Conservation (phyloP, 2,113 vertebrate genomes). For the Opisthocomus hoazin region DNA sequence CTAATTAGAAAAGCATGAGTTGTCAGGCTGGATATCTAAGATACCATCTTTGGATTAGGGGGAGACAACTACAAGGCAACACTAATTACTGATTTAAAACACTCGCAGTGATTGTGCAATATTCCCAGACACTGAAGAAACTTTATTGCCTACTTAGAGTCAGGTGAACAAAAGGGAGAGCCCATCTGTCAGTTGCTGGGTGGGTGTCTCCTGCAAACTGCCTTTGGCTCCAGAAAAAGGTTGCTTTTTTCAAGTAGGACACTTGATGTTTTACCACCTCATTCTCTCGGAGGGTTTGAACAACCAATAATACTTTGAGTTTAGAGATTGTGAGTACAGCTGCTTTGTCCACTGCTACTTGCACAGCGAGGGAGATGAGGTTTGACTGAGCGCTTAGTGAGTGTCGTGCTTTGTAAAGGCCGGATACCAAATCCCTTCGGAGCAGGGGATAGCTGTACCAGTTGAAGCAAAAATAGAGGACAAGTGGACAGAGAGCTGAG, state of each 20-base stretch:
- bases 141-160: not conserved
- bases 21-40: conserved; percentile 15
- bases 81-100: not conserved
- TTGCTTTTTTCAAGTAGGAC: not conserved
- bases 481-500: not conserved
- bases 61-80: not conserved
- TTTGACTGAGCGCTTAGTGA: not conserved
- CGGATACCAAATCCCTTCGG: not conserved
- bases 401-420: not conserved
- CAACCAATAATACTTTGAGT: not conserved
- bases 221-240: not conserved
- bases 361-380: not conserved
- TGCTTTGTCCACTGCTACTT: not conserved
- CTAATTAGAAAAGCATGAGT: not conserved
- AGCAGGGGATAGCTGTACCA: not conserved
- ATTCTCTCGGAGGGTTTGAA: not conserved
- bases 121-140: not conserved
- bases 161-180: not conserved
- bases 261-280: not conserved
- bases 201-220: not conserved
- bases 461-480: not conserved
- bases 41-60: not conserved
- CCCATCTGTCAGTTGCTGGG: not conserved
- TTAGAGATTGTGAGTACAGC: not conserved
- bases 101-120: not conserved